Percentiles rank a stretch among this genome's conserved stretches.
Conservation (phyloP, 2,888 invertebrate genomes). For the Pristionchus maxplancki region DNA sequence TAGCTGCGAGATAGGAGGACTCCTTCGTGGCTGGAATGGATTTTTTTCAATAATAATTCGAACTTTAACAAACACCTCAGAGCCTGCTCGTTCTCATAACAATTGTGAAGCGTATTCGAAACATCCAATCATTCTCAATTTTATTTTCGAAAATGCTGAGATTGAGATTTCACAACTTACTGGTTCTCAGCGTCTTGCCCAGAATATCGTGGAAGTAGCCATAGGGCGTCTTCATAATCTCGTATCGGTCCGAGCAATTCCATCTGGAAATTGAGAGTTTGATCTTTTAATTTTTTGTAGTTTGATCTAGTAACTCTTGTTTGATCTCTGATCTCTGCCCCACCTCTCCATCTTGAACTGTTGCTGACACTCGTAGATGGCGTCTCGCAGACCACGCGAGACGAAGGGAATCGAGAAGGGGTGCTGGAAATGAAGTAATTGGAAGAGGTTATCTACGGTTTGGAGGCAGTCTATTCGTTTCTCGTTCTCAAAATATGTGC, state of each 20-base stretch:
- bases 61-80: not conserved
- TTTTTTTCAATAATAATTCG: too few relatives aligned
- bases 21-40: slow-evolving; percentile 81
- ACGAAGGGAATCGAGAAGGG: slow-evolving; percentile 81
- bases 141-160: not conserved
- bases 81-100: not conserved
- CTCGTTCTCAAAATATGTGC: too few relatives aligned
- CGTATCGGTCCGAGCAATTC: slow-evolving; percentile 80
- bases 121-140: not conserved
- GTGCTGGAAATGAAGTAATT: slow-evolving; percentile 78
- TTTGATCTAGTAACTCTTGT: slow-evolving; percentile 9
- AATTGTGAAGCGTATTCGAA: not conserved
- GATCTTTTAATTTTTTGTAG: not conserved
- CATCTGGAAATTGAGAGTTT: slow-evolving; percentile 77
- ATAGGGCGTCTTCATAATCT: slow-evolving; percentile 65
- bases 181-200: slow-evolving; percentile 69
- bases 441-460: too few relatives aligned
- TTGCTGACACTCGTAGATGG: slow-evolving; percentile 82
- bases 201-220: slow-evolving; percentile 70
- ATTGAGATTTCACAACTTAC: slow-evolving; percentile 58
- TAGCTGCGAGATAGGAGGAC: slow-evolving; percentile 82
- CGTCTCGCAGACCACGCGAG: slow-evolving; percentile 81
- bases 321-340: slow-evolving; percentile 74
- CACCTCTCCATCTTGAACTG: slow-evolving; percentile 79
- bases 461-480: too few relatives aligned